Evolutionary conservation across 2,888 invertebrate species (phyloP), one percentile per base, ranked within the genome.

Genomic region (Augochlorella aurata): DNA sequence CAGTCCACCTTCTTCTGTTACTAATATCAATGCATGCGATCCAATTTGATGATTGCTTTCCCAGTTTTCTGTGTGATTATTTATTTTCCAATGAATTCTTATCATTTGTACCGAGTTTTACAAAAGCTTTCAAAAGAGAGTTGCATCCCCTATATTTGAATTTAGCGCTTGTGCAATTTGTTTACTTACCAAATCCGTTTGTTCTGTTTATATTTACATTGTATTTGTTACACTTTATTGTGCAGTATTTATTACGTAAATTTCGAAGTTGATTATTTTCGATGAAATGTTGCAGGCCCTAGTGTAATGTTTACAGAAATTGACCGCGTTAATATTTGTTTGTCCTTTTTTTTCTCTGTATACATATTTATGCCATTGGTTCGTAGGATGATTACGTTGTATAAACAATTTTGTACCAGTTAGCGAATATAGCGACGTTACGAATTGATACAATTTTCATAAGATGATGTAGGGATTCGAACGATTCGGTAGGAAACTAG

Each of bases 1-100:
- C 83, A 85, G 85, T 85, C 88, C 85, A 88, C 84, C 85, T 88
- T 85, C 77, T 85, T 88, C 68, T 77, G 77, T 84, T 73, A 84
- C 77, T 85, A 88, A 88, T 80, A 76, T 80, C 77, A 49, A 21
- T 82, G 89, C 89, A 88, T 87, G 88, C 29, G 54, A 80, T 80
- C 66, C 71, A 74, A 75, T 70, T 65, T 73, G 80, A 84, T 63
- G 68, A 78, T 69, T 76, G 49, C 74, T 81, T 72, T 71, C 44
- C 65, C 70, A 75, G 52, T 73, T 44, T 50, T 77, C 49, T 71
- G 73, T 85, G 80, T 83, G 81, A 67, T 65, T 72, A 58, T 79
- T 58, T 67, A 71, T 65, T 67, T 79, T 54, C 73, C 21, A 21
- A 66, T 70, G 29, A 61, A 73, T 74, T 63, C n/a, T 61, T 52